phyloP scores from a whole-genome alignment of 1,140 invertebrate genomes.

The Drosophila pallidifrons region DNA sequence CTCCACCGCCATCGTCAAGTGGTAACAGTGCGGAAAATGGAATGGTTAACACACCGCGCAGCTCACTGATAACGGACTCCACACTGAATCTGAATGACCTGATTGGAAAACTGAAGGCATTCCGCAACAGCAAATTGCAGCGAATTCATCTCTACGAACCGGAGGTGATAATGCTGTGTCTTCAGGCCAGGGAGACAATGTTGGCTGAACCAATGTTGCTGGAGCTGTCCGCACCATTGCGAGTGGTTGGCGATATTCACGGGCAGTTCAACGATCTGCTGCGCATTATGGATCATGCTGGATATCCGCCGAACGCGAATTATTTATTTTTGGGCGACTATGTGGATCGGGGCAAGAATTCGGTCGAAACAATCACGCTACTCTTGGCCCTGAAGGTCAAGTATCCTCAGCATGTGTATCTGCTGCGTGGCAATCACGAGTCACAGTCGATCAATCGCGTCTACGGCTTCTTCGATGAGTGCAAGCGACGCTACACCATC shows the following conservation, averaged over 20 bases:
- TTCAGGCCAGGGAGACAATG: constrained; percentile 98
- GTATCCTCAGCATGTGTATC: constrained; percentile 94
- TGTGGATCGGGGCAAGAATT: constrained; percentile 93
- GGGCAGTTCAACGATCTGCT: constrained; percentile 99
- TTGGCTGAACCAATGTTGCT: constrained; percentile 98
- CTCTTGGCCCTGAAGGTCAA: constrained; percentile 97
- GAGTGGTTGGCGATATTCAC: constrained; percentile 99
- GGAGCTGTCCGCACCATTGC: constrained; percentile 97
- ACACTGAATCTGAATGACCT: constrained; percentile 20
- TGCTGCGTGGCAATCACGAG: constrained; percentile 88
- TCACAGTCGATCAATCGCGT: constrained; percentile 92
- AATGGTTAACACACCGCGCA: neutral
- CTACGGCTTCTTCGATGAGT: constrained; percentile 97
- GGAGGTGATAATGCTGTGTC: constrained; percentile 51
- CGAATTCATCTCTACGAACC: constrained; percentile 21
- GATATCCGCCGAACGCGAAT: constrained; percentile 99
- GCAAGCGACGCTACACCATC: constrained; percentile 97
- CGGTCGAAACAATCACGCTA: constrained; percentile 94
- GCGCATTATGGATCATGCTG: constrained; percentile 98
- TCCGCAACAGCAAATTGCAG: constrained; percentile 18
- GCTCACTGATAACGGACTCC: neutral
- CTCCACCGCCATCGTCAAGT: neutral
- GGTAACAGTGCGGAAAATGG: neutral
- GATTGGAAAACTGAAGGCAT: constrained; percentile 23
- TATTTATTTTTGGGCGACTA: constrained; percentile 98